A percentile compares a stretch with the other conserved stretches of the same genome.
Evolutionary conservation across 1,140 invertebrate species (phyloP).

Genomic region (Nephotettix cincticeps): DNA sequence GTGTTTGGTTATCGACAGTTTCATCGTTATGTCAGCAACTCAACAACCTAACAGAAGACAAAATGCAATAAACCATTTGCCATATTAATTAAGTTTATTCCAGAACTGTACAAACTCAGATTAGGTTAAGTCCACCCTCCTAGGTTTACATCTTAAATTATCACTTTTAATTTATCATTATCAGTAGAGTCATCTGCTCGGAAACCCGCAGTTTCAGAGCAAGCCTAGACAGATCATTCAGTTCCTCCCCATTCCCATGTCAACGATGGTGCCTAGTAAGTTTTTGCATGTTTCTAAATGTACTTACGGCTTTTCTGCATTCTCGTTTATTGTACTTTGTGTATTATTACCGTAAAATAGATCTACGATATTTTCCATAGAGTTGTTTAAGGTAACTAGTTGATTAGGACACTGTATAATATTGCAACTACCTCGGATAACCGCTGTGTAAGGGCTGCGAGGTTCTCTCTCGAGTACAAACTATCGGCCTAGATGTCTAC

Average conservation of each 20-base stretch:
- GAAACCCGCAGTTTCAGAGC: too few relatives aligned
- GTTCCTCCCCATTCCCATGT: too few relatives aligned
- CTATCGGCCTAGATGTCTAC: too few relatives aligned
- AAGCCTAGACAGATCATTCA: too few relatives aligned
- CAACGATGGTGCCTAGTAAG: slow-evolving; percentile 1
- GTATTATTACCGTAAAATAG: slow-evolving; percentile 9
- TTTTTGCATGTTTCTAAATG: slow-evolving; percentile 13
- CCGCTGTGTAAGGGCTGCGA: not conserved
- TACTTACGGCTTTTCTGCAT: slow-evolving; percentile 7
- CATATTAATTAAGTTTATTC: slow-evolving; percentile 19
- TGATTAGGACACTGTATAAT: slow-evolving; percentile 13
- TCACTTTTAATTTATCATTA: too few relatives aligned
- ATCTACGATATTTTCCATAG: slow-evolving; percentile 21
- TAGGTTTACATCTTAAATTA: not conserved
- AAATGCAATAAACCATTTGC: slow-evolving; percentile 16
- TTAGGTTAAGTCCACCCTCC: slow-evolving; percentile 1
- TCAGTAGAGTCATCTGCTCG: too few relatives aligned
- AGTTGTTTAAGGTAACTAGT: not conserved
- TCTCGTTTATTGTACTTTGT: slow-evolving; percentile 13
- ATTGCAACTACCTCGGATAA: slow-evolving; percentile 13
- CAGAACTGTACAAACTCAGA: slow-evolving; percentile 10
- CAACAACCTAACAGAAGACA: slow-evolving; percentile 2
- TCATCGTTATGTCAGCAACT: too few relatives aligned
- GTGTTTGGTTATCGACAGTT: too few relatives aligned
- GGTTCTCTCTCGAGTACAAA: not conserved